Conservation (phyloP, 1,140 invertebrate species). For the Sycophaga agraensis region DNA sequence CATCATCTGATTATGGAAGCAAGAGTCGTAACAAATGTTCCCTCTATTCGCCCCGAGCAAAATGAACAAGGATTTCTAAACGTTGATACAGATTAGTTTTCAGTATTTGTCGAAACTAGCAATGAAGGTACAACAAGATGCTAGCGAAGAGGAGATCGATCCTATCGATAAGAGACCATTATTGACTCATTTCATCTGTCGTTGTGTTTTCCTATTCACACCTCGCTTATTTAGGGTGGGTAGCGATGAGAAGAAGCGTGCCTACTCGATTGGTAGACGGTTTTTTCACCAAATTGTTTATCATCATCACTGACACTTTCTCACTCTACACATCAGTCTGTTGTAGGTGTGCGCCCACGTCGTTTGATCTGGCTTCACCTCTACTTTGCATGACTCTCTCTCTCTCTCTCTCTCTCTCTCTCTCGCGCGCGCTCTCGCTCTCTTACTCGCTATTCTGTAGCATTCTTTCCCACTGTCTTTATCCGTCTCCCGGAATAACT, state of each 20-base stretch:
- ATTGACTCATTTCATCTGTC: not conserved
- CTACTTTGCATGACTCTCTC: slow-evolving; percentile 24
- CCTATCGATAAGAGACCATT: not conserved
- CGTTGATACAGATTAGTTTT: not conserved
- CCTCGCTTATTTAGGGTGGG: not conserved
- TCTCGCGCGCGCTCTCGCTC: no score
- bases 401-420: slow-evolving; percentile 14
- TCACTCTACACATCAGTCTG: slow-evolving; percentile 1
- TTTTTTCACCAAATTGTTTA: not conserved
- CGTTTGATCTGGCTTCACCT: slow-evolving; percentile 16
- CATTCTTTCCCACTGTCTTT: slow-evolving; percentile 2
- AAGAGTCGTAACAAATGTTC: slow-evolving; percentile 10
- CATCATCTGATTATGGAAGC: slow-evolving; percentile 24
- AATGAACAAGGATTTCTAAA: slow-evolving; percentile 4
- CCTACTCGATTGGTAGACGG: not conserved
- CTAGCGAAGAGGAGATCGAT: not conserved
- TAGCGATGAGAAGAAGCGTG: not conserved
- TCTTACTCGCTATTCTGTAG: not conserved
- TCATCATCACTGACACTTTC: slow-evolving; percentile 9
- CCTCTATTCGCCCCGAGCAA: not conserved
- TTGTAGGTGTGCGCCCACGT: not conserved
- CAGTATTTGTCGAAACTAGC: not conserved
- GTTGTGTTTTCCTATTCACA: not conserved
- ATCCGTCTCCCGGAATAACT: slow-evolving; percentile 15
- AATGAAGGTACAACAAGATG: not conserved